A percentile compares a stretch with the other conserved stretches of the same genome.
These are phyloP conservation scores for Trematomus loennbergii DNA, from an alignment of 2,113 vertebrate genomes.

Conservation along the genomic window DNA sequence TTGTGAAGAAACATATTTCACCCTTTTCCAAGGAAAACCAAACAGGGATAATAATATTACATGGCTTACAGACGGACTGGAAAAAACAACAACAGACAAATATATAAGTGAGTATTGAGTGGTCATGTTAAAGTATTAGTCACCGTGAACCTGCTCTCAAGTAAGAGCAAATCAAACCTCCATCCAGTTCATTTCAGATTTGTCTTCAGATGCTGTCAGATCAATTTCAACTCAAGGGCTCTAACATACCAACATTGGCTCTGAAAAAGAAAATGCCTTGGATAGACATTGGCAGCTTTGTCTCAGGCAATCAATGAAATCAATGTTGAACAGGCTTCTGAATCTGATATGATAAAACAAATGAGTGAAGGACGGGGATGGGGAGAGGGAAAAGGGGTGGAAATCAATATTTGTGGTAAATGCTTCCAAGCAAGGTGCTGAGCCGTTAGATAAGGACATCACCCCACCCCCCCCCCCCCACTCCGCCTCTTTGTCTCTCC, in stretches of 20 bases:
- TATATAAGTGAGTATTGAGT: constrained; percentile 2
- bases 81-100: neutral
- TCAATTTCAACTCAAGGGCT: constrained; percentile 66
- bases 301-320: constrained; percentile 69
- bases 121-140: constrained; percentile 47
- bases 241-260: constrained; percentile 45
- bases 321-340: constrained; percentile 68
- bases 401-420: constrained; percentile 72
- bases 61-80: constrained; percentile 9
- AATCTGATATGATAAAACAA: constrained; percentile 78
- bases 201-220: constrained; percentile 57
- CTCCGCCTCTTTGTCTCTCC: neutral
- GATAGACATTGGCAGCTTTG: constrained; percentile 73
- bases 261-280: constrained; percentile 51
- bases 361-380: constrained; percentile 24
- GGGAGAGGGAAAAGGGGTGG: neutral
- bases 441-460: constrained; percentile 65
- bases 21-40: neutral
- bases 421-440: constrained; percentile 42
- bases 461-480: neutral
- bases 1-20: neutral
- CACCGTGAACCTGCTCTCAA: constrained; percentile 40
- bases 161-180: constrained; percentile 51
- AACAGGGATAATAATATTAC: neutral
- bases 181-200: constrained; percentile 46